Conservation (phyloP, 2,797 vertebrate genomes). For the Perdix hodgsoniae region DNA sequence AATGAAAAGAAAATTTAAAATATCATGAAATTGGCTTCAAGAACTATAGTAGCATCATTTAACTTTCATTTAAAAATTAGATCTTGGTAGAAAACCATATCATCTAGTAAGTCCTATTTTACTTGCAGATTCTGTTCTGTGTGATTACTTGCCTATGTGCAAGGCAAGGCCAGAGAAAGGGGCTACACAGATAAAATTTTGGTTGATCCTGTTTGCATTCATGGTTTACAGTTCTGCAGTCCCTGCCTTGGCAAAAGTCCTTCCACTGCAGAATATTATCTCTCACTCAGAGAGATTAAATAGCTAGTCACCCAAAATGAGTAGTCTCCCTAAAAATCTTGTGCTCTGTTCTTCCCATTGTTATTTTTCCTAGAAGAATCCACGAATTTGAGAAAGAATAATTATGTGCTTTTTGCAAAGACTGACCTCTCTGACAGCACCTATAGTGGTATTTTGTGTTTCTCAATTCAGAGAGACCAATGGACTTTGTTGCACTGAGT, state of each 20-base stretch:
- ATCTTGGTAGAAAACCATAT: background rate
- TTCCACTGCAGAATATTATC: background rate
- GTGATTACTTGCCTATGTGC: background rate
- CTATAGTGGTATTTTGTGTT: background rate
- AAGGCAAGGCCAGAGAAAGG: background rate
- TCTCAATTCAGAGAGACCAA: background rate
- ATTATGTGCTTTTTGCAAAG: background rate
- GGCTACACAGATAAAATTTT: background rate
- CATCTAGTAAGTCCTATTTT: background rate
- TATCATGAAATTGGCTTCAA: background rate
- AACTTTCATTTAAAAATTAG: background rate
- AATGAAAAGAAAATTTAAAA: background rate
- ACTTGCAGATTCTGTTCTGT: background rate
- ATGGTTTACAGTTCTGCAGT: background rate
- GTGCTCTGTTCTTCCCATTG: background rate
- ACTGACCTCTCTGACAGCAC: background rate
- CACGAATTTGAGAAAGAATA: background rate
- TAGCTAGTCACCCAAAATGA: background rate
- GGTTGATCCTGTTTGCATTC: background rate
- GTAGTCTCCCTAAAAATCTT: background rate
- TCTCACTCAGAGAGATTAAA: background rate
- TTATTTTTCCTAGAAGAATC: background rate
- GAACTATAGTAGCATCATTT: background rate
- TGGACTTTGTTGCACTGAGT: background rate
- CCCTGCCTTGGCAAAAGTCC: background rate